Base-by-base conservation (phyloP, 2,113 vertebrate genomes). In the Mugil cephalus region DNA sequence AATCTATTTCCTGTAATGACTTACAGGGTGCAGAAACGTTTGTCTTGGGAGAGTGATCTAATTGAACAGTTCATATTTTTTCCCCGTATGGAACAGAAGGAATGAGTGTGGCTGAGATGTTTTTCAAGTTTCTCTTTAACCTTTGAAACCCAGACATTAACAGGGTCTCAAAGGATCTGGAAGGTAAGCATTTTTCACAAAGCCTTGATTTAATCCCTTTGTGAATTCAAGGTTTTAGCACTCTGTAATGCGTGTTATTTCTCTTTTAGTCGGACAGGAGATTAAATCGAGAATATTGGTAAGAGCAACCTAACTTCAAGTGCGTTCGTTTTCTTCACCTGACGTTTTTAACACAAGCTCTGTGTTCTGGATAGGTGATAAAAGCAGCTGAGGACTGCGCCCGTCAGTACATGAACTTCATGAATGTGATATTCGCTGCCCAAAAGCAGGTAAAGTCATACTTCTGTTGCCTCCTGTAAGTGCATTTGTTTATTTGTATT, bases 381-480 rank as follows among this genome's bases (percentile, higher is more conserved):
- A 98, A 99, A 93, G 96, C 98, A 3, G 96, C 98, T 0, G 96
- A 98, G 61, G 98, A 99, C 89, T 97, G 96, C 0, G 94, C 98
- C 0, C 58, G 95, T 34, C 98, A 99, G 67, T 99, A 99, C 56
- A 99, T 99, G 98, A 98, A 98, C 91, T 98, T 99, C 87, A 99
- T 99, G 98, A 99, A 99, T 4, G 96, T 98, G 56, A 96, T 98
- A 92, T 99, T 99, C 3, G 97, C 98, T 0, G 96, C 98, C 13
- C 98, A 99, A 82, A 99, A 98, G 40, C 96, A 98, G 95, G 98
- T 99, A 77, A 84, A 19, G 1, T 38, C 4, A 45, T 21, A 15
- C 14, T 9, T 51, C 0, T 48, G 6, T 21, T 59, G 2, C 35
- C 10, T 14, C 12, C 38, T 4, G 24, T 17, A 1, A 15, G 3